These are phyloP conservation scores for Tipula helvola DNA, from an alignment of 2,888 invertebrate species.

Conservation along the genomic window DNA sequence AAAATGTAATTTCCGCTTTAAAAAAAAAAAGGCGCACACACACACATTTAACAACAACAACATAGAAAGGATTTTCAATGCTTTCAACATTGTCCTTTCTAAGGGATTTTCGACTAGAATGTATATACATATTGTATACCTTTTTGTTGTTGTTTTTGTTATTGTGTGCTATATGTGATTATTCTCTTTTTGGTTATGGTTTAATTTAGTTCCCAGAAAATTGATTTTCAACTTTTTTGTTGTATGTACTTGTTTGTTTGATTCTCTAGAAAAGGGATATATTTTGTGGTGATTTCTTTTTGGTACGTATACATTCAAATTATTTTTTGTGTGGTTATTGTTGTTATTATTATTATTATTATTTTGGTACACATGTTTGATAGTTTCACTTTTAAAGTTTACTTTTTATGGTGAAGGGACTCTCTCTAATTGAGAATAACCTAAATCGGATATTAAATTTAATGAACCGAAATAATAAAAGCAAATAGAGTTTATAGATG, in stretches of 20 bases:
- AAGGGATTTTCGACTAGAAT: not conserved
- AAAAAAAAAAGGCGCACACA: not conserved
- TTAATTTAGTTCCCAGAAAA: not conserved
- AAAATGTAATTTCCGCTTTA: not conserved
- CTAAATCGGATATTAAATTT: not conserved
- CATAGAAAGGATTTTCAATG: not conserved
- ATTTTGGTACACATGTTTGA: not conserved
- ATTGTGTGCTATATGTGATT: not conserved
- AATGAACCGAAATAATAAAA: not conserved
- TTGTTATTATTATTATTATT: not conserved
- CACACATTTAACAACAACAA: not conserved
- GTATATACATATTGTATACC: not conserved
- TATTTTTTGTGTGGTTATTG: not conserved
- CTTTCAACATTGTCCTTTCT: not conserved
- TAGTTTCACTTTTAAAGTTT: not conserved
- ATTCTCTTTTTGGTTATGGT: not conserved
- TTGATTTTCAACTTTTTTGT: not conserved
- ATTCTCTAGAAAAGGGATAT: not conserved
- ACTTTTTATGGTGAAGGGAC: not conserved
- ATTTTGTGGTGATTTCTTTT: not conserved
- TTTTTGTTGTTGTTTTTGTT: not conserved
- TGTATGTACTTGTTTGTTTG: not conserved
- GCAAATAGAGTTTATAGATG: not conserved
- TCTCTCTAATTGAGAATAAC: not conserved
- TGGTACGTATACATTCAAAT: not conserved